These are phyloP conservation scores for Craterocephalus amniculus DNA, from an alignment of 2,797 vertebrate species.

Conservation along the genomic window DNA sequence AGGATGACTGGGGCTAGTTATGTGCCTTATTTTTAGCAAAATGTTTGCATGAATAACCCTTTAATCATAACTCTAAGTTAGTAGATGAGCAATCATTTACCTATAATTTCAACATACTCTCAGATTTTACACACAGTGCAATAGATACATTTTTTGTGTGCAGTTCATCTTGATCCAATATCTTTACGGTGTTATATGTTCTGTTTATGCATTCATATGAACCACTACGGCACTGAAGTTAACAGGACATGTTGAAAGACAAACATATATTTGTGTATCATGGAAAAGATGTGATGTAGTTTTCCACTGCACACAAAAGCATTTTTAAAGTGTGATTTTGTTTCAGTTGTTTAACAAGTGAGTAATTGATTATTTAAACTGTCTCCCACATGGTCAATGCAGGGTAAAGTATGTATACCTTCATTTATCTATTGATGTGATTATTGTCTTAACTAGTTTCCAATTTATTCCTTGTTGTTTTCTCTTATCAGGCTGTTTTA, in stretches of 20 bases:
- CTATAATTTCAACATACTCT: not conserved
- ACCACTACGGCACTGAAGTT: not conserved
- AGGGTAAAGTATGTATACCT: conserved; percentile 87
- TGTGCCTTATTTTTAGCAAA: conserved; percentile 24
- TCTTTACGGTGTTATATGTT: not conserved
- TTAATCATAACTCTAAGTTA: conserved; percentile 36
- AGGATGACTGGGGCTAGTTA: not conserved
- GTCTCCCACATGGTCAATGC: conserved; percentile 83
- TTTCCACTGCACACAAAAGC: not conserved
- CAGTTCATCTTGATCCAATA: conserved; percentile 31
- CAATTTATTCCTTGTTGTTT: conserved; percentile 60
- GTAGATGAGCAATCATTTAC: conserved; percentile 17
- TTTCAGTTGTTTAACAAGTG: conserved; percentile 58
- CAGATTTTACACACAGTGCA: conserved; percentile 16
- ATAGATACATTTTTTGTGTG: conserved; percentile 11
- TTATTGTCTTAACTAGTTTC: conserved; percentile 75
- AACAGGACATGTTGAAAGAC: not conserved
- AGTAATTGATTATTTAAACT: conserved; percentile 79
- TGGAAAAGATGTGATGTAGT: not conserved
- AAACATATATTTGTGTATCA: not conserved
- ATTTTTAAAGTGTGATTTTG: conserved; percentile 58
- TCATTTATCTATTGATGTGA: conserved; percentile 78
- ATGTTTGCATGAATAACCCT: conserved; percentile 53
- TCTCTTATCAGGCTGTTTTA: conserved; percentile 72
- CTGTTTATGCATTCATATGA: not conserved